A percentile compares a stretch with the other conserved stretches of the same genome.
phyloP scores from a whole-genome alignment of 1,140 invertebrate genomes.

The Phymastichus coffea region DNA sequence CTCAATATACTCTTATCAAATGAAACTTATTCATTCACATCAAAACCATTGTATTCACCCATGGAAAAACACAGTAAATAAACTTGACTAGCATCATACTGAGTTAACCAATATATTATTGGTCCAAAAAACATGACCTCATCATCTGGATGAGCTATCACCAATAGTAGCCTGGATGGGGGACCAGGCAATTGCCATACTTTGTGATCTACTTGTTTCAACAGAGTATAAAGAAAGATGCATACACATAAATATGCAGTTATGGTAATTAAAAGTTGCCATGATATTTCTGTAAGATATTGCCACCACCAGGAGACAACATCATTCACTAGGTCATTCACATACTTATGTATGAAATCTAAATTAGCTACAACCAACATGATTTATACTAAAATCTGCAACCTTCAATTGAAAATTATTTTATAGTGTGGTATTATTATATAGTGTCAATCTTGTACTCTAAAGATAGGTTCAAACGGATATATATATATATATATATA shows the following conservation, averaged over 20 bases:
- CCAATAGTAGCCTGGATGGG: constrained; percentile 68
- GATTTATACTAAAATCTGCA: not conserved
- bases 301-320: constrained; percentile 48
- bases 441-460: too few species aligned
- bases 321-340: constrained; percentile 8
- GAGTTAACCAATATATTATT: constrained; percentile 72
- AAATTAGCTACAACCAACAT: constrained; percentile 1
- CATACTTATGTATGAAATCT: not conserved
- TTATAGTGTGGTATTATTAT: too few species aligned
- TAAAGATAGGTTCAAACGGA: not conserved
- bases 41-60: too few species aligned
- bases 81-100: constrained; percentile 64
- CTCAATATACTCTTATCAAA: too few species aligned
- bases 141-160: constrained; percentile 94
- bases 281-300: constrained; percentile 51
- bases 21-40: too few species aligned
- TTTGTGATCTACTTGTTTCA: constrained; percentile 46
- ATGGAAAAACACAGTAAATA: constrained; percentile 84
- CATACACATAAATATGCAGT: constrained; percentile 47
- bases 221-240: constrained; percentile 45
- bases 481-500: not conserved
- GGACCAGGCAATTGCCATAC: constrained; percentile 54
- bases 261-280: constrained; percentile 46
- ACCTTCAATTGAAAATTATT: not conserved
- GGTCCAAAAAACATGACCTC: constrained; percentile 99